These are phyloP conservation scores for Calliphora vomitoria DNA, from an alignment of 2,888 invertebrate species.

Conservation along the genomic window DNA sequence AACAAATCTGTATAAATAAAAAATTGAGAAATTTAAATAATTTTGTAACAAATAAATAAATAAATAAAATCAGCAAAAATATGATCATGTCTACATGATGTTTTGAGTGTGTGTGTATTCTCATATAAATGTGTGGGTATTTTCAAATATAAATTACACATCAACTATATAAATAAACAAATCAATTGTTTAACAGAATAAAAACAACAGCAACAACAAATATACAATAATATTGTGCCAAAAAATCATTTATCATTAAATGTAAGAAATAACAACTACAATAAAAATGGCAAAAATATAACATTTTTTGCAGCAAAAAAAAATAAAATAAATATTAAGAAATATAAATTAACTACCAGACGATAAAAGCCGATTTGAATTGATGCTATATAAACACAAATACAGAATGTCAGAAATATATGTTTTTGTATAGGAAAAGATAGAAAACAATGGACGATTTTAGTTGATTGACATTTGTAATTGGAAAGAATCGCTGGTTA, in stretches of 20 bases:
- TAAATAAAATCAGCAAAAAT: conserved; percentile 61
- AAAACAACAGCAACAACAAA: conserved; percentile 35
- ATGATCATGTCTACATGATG: conserved; percentile 29
- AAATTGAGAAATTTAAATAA: conserved; percentile 62
- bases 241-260: conserved; percentile 59
- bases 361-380: conserved; percentile 10
- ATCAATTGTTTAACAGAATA: conserved; percentile 65
- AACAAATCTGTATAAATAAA: conserved; percentile 53
- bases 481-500: too few relatives aligned
- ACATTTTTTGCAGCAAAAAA: conserved; percentile 3
- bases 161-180: conserved; percentile 71
- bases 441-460: too few relatives aligned
- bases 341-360: background rate
- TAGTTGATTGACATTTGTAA: too few relatives aligned
- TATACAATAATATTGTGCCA: conserved; percentile 50
- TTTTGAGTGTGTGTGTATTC: background rate
- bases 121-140: background rate
- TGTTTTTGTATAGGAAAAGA: too few relatives aligned
- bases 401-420: too few relatives aligned
- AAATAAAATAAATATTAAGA: conserved; percentile 25
- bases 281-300: conserved; percentile 3
- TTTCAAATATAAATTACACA: conserved; percentile 69
- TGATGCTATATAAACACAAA: background rate
- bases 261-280: conserved; percentile 42
- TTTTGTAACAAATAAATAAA: conserved; percentile 66